phyloP scores from a whole-genome alignment of 1,140 invertebrate species.

The Argopecten irradians region DNA sequence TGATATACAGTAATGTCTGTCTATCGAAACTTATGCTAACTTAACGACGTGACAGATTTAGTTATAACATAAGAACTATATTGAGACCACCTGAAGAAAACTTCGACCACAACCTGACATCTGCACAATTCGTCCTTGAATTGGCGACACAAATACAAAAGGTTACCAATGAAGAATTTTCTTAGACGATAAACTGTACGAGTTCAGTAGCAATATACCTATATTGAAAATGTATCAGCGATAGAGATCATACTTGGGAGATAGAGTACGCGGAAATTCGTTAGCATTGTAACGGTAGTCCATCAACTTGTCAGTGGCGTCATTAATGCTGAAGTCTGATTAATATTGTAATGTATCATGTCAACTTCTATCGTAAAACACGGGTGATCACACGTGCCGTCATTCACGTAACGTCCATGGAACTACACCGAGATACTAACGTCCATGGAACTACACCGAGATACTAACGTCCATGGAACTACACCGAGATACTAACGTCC shows the following conservation, averaged over 20 bases:
- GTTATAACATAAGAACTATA: too few relatives aligned
- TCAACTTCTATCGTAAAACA: neutral
- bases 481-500: neutral
- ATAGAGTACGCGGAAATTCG: neutral
- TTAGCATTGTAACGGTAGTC: slow-evolving; percentile 9
- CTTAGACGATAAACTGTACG: too few relatives aligned
- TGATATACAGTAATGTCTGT: too few relatives aligned
- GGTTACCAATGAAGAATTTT: too few relatives aligned
- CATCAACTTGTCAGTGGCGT: neutral
- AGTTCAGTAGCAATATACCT: too few relatives aligned
- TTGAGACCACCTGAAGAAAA: too few relatives aligned
- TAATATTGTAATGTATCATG: slow-evolving; percentile 11
- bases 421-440: neutral
- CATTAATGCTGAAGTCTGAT: neutral
- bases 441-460: neutral
- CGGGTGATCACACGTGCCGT: neutral
- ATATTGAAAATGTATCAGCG: neutral
- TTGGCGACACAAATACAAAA: too few relatives aligned
- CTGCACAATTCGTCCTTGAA: too few relatives aligned
- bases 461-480: neutral
- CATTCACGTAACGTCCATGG: neutral
- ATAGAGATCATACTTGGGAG: neutral
- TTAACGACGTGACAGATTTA: too few relatives aligned
- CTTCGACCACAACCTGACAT: too few relatives aligned
- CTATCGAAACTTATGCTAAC: too few relatives aligned